Conservation (phyloP, 2,113 vertebrate genomes). For the Ibidorhyncha struthersii region DNA sequence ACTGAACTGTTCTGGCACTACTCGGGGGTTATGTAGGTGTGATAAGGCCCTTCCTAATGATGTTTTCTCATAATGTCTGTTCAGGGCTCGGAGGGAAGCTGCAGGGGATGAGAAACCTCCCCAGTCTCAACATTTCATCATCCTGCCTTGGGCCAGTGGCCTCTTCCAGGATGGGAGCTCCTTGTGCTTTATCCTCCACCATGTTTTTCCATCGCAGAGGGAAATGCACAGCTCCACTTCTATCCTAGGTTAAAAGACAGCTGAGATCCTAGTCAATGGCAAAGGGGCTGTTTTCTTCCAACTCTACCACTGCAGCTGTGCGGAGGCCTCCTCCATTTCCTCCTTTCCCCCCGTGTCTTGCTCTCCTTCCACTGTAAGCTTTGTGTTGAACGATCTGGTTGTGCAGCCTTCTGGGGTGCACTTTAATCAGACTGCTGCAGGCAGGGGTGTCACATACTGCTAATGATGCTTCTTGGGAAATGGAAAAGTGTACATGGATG, state of each 20-base stretch:
- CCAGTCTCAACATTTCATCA: fast-evolving
- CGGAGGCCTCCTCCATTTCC: not conserved
- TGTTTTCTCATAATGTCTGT: not conserved
- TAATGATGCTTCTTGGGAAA: not conserved
- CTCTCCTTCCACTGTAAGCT: not conserved
- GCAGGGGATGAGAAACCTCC: not conserved
- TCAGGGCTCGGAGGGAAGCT: not conserved
- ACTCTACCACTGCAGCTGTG: not conserved
- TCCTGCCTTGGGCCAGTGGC: not conserved
- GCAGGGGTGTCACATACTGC: not conserved
- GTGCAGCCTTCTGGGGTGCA: not conserved
- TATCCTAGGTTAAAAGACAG: not conserved
- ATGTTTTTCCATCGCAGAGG: not conserved
- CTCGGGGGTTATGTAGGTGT: fast-evolving
- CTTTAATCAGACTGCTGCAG: not conserved
- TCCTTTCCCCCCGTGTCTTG: not conserved
- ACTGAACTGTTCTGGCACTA: not conserved
- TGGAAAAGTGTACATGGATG: not conserved
- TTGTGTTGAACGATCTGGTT: not conserved
- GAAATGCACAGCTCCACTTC: not conserved
- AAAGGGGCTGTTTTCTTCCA: not conserved
- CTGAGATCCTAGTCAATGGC: not conserved
- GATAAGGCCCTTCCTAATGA: not conserved
- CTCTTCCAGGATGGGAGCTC: fast-evolving
- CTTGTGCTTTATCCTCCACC: not conserved